Base-by-base conservation (phyloP, 2,113 vertebrate genomes). In the Urocynchramus pylzowi region DNA sequence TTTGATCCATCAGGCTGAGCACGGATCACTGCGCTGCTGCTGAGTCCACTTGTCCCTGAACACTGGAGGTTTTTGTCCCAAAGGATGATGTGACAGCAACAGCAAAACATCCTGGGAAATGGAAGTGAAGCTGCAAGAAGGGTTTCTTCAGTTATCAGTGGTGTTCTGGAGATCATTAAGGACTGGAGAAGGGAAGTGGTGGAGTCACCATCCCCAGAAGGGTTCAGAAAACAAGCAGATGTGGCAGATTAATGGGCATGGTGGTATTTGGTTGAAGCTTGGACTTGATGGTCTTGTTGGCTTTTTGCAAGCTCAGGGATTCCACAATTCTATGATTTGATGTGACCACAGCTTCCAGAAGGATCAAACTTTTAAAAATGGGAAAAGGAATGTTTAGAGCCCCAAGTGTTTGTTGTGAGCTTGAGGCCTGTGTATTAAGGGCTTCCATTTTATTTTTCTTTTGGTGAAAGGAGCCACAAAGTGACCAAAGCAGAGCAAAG, bases 371-470 rank as follows among this genome's bases (percentile, higher is more conserved):
- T 44, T 9, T 4, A 22, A 10, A 74, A 45, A 2, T 30, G 5
- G 20, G 11, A 19, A 75, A 84, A 49, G 2, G 24, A 73, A 37
- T 4, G 4, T 12, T 61, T 31, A 16, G 31, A 70, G 3, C 1
- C 4, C 19, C 1, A 1, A 3, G 15, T 2, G 24, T 68, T 45
- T 68, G 13, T 9, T 35, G 5, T 45, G 24, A 73, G 5, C 3
- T 77, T 31, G 23, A 50, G 23, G 16, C 7, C 10, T 67, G 4
- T 33, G 13, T 53, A 20, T 42, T 41, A 63, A 65, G 3, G 8
- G 16, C 1, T 45, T 71, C 13, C 3, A 47, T 68, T 69, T 52
- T 35, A 22, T 49, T 33, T n/a, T 64, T 69, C 1, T 7, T 77
- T 70, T 22, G 16, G 16, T 37, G 7, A 37, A 61, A 80, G 31